phyloP scores from a whole-genome alignment of 1,140 invertebrate species.

The Drosophila serrata region DNA sequence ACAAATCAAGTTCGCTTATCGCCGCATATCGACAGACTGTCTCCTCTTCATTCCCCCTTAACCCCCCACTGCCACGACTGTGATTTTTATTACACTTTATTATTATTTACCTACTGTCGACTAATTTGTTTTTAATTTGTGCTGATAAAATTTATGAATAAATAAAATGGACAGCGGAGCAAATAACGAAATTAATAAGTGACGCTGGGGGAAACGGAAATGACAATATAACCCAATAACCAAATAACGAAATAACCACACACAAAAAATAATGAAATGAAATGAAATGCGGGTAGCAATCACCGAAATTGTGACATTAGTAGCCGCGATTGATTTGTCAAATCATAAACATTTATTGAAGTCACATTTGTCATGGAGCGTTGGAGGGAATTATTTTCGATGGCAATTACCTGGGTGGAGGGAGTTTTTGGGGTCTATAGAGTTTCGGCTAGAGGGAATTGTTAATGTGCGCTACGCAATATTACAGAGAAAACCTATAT shows the following conservation, averaged over 20 bases:
- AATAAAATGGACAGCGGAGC: slow-evolving; percentile 65
- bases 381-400: slow-evolving; percentile 5
- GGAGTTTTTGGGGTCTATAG: background rate
- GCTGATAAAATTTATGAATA: slow-evolving; percentile 81
- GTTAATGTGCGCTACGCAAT: background rate
- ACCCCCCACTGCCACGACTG: slow-evolving; percentile 13
- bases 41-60: background rate
- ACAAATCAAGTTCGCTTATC: slow-evolving; percentile 69
- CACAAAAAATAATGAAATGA: background rate
- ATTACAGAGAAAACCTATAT: background rate
- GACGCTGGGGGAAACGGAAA: slow-evolving; percentile 12
- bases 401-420: background rate
- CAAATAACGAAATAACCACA: slow-evolving; percentile 3
- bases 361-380: slow-evolving; percentile 45
- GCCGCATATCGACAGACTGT: slow-evolving; percentile 57
- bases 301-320: slow-evolving; percentile 67
- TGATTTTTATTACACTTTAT: slow-evolving; percentile 83
- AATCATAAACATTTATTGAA: slow-evolving; percentile 73
- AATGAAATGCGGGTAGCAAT: slow-evolving; percentile 25
- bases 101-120: slow-evolving; percentile 83
- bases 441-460: background rate
- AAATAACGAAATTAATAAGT: slow-evolving; percentile 81
- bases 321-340: slow-evolving; percentile 78
- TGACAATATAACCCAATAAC: slow-evolving; percentile 3
- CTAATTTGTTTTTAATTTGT: slow-evolving; percentile 83